Percentiles rank a stretch among this genome's conserved stretches.
phyloP scores from a whole-genome alignment of 2,888 invertebrate species.

The Corbicula japonica region DNA sequence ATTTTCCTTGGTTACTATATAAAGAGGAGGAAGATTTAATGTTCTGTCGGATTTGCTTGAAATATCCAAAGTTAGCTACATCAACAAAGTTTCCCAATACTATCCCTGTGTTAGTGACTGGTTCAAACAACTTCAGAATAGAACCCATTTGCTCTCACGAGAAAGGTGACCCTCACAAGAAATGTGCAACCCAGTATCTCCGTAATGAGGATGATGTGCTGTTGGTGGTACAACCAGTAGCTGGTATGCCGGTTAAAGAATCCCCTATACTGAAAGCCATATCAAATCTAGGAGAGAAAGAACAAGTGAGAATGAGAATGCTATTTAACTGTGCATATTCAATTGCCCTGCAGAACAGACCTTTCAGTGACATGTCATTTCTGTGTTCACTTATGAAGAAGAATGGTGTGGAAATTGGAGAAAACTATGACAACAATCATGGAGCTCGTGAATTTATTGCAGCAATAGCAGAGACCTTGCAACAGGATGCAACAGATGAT shows the following conservation, averaged over 20 bases:
- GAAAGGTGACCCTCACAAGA: background rate
- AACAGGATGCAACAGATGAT: background rate
- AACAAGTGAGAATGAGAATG: slow-evolving; percentile 7
- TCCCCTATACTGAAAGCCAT: background rate
- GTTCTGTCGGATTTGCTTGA: background rate
- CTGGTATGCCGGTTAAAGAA: background rate
- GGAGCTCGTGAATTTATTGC: slow-evolving; percentile 15
- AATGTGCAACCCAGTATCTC: background rate
- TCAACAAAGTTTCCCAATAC: slow-evolving; percentile 2
- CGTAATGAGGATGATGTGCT: slow-evolving; percentile 1
- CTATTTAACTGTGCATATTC: slow-evolving; percentile 41
- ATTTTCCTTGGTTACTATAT: background rate
- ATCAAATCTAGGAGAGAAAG: slow-evolving; percentile 12
- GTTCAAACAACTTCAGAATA: slow-evolving; percentile 6
- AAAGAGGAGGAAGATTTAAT: background rate
- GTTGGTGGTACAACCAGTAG: background rate
- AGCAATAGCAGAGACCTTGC: slow-evolving; percentile 7
- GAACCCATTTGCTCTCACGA: slow-evolving; percentile 12
- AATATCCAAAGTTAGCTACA: slow-evolving; percentile 1
- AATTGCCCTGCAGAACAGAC: slow-evolving; percentile 25
- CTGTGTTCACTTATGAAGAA: slow-evolving; percentile 18
- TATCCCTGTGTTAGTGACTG: background rate
- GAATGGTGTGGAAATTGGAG: slow-evolving; percentile 36
- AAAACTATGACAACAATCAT: slow-evolving; percentile 27
- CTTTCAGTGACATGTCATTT: slow-evolving; percentile 28